Percentiles rank a stretch among this genome's conserved stretches.
phyloP scores from a whole-genome alignment of 35 echinoderm and acorn worm species.

The Diadema setosum region DNA sequence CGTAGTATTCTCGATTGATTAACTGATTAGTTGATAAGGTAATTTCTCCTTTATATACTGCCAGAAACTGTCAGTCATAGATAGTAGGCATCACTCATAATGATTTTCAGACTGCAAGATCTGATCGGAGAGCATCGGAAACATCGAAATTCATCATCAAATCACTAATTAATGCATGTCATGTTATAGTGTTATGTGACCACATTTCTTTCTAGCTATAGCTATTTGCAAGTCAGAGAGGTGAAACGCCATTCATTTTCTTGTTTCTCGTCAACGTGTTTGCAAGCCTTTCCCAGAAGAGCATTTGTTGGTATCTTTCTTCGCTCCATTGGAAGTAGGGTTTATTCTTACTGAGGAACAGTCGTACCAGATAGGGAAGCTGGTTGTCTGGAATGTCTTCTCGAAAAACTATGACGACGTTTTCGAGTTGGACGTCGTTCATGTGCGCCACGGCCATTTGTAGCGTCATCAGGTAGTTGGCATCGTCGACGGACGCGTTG shows the following conservation, averaged over 20 bases:
- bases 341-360: conserved; percentile 8
- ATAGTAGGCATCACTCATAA: too few species aligned
- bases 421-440: neutral
- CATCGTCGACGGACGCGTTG: neutral
- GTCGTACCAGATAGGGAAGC: neutral
- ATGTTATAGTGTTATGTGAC: too few species aligned
- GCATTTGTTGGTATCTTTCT: neutral
- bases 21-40: too few species aligned
- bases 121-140: too few species aligned
- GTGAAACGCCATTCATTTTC: neutral
- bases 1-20: too few species aligned
- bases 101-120: too few species aligned
- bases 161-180: too few species aligned
- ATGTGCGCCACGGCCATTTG: neutral
- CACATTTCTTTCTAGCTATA: too few species aligned
- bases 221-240: too few species aligned
- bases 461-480: neutral
- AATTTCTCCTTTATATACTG: too few species aligned
- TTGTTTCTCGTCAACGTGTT: neutral
- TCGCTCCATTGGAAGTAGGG: neutral
- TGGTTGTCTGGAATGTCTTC: neutral
- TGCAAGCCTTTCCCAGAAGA: neutral
- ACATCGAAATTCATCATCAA: too few species aligned
- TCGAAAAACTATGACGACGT: neutral
- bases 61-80: too few species aligned